A percentile compares a stretch with the other conserved stretches of the same genome.
These are phyloP conservation scores for Dendroctonus ponderosae DNA, from an alignment of 1,140 invertebrate genomes.

Conservation along the genomic window DNA sequence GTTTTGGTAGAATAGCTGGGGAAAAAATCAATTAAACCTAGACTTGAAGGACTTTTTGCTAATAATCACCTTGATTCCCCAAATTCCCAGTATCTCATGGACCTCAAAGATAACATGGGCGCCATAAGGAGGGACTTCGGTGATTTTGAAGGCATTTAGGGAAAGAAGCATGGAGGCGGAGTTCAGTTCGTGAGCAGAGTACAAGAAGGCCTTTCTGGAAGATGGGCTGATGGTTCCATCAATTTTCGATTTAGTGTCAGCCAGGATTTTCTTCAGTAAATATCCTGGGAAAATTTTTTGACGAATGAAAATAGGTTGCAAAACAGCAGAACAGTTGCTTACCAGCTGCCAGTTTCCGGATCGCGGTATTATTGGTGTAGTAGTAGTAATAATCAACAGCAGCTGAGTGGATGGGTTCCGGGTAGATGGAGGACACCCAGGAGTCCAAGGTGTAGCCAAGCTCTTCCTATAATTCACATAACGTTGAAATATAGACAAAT, in stretches of 20 bases:
- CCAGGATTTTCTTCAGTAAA: constrained; percentile 30
- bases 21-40: not conserved
- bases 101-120: constrained; percentile 28
- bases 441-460: constrained; percentile 4
- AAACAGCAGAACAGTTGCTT: not conserved
- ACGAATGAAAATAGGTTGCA: not conserved
- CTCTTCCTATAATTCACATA: constrained; percentile 2
- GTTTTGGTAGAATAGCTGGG: constrained; percentile 9
- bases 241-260: constrained; percentile 18
- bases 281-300: constrained; percentile 9
- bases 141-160: constrained; percentile 24
- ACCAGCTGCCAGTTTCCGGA: constrained; percentile 1
- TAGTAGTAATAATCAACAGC: constrained; percentile 12
- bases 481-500: not conserved
- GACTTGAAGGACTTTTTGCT: not conserved
- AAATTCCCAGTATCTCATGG: constrained; percentile 23
- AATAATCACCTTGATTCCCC: constrained; percentile 25
- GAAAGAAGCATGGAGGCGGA: constrained; percentile 16
- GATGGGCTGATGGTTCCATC: constrained; percentile 12
- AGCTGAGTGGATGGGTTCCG: constrained; percentile 10
- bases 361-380: not conserved
- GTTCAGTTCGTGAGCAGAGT: constrained; percentile 34
- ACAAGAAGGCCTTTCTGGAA: constrained; percentile 29
- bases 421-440: constrained; percentile 1
- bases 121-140: constrained; percentile 32